Evolutionary conservation across 2,113 vertebrate genomes (phyloP).

Genomic region (Petaurus breviceps): DNA sequence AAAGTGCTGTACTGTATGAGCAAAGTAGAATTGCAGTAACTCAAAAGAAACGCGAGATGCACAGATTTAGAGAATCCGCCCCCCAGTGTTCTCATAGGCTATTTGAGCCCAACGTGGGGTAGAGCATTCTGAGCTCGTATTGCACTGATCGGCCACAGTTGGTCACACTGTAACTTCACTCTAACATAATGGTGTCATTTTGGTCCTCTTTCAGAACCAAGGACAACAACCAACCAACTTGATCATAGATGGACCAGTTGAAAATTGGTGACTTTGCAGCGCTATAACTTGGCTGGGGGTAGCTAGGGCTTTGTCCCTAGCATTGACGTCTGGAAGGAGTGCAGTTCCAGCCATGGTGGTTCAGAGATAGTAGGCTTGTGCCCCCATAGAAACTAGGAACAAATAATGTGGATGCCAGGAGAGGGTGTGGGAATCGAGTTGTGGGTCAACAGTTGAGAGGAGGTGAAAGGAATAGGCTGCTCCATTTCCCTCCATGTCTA

Average conservation of each 20-base stretch:
- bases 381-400: background rate
- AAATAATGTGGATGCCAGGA: background rate
- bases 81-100: no score
- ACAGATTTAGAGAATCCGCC: no score
- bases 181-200: no score
- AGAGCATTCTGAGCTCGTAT: no score
- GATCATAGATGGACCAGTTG: background rate
- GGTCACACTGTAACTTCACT: no score
- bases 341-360: background rate
- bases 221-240: background rate
- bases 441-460: background rate
- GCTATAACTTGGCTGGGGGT: background rate
- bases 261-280: background rate
- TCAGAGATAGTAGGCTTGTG: background rate
- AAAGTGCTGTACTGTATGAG: no score
- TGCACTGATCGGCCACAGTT: no score
- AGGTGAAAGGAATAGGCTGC: background rate
- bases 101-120: no score
- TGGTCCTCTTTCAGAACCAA: no score
- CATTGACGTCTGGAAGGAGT: background rate
- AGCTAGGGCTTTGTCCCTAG: background rate
- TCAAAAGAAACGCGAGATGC: no score
- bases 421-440: background rate
- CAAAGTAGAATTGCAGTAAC: no score
- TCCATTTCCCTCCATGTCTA: background rate